These are phyloP conservation scores for Erinaceus europaeus DNA, from an alignment of 2,113 vertebrate species.

Conservation along the genomic window DNA sequence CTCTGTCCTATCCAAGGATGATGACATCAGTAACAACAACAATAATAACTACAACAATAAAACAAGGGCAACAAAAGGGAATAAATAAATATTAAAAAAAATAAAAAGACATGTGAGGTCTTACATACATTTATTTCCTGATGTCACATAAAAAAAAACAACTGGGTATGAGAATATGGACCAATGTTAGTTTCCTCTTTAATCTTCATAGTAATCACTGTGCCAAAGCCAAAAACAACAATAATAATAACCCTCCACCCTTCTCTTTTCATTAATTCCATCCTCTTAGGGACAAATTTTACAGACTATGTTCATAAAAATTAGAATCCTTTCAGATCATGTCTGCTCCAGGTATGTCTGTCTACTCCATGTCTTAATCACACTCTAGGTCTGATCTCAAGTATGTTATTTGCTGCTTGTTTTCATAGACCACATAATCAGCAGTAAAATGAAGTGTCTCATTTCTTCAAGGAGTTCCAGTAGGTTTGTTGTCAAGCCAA, in stretches of 20 bases:
- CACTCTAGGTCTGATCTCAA: neutral
- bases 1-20: too few relatives aligned
- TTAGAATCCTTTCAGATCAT: slow-evolving; percentile 5
- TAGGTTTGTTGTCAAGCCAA: neutral
- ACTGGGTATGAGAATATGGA: neutral
- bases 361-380: neutral
- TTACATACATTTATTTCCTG: too few relatives aligned
- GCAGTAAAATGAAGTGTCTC: neutral
- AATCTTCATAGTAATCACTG: neutral
- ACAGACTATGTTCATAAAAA: neutral
- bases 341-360: neutral
- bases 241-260: neutral
- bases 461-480: neutral
- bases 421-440: neutral
- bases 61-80: too few relatives aligned
- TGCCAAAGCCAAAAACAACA: neutral
- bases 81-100: too few relatives aligned
- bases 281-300: neutral
- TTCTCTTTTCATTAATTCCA: neutral
- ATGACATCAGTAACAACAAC: too few relatives aligned
- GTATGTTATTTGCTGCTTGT: neutral
- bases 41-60: too few relatives aligned
- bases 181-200: neutral
- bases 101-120: too few relatives aligned
- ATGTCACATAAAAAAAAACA: too few relatives aligned